A percentile compares a stretch with the other conserved stretches of the same genome.
Evolutionary conservation across 2,888 invertebrate species (phyloP).

Genomic region (Lissonota sp.): DNA sequence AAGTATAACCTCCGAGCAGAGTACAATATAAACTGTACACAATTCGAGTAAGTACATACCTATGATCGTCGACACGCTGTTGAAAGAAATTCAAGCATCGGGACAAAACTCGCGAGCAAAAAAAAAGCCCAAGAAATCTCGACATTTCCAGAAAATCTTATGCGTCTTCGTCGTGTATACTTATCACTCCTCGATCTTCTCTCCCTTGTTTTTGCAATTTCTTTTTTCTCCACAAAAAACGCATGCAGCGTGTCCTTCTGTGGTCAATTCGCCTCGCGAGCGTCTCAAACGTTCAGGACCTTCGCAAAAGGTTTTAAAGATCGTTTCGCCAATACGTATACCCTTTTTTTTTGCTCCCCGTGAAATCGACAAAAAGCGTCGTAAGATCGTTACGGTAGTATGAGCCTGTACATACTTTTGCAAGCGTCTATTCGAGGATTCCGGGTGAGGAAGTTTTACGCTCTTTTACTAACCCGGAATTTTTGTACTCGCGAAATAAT

Average conservation of each 20-base stretch:
- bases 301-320: constrained; percentile 49
- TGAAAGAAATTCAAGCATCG: constrained; percentile 37
- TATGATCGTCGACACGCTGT: constrained; percentile 38
- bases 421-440: neutral
- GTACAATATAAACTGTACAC: constrained; percentile 17
- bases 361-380: constrained; percentile 62
- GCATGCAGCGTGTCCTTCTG: constrained; percentile 36
- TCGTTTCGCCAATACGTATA: constrained; percentile 25
- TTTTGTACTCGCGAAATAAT: constrained; percentile 56
- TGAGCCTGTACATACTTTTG: constrained; percentile 38
- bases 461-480: constrained; percentile 57
- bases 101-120: neutral
- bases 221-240: constrained; percentile 1
- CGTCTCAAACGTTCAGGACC: constrained; percentile 27
- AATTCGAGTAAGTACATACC: constrained; percentile 20
- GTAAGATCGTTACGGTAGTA: constrained; percentile 68
- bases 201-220: constrained; percentile 14
- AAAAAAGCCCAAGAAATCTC: constrained; percentile 26
- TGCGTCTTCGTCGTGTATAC: constrained; percentile 45
- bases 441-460: constrained; percentile 28
- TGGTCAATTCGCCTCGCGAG: neutral
- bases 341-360: constrained; percentile 35
- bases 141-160: constrained; percentile 57
- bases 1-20: no score
- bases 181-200: constrained; percentile 31